phyloP scores from a whole-genome alignment of 2,113 vertebrate species.

The Calypte anna region DNA sequence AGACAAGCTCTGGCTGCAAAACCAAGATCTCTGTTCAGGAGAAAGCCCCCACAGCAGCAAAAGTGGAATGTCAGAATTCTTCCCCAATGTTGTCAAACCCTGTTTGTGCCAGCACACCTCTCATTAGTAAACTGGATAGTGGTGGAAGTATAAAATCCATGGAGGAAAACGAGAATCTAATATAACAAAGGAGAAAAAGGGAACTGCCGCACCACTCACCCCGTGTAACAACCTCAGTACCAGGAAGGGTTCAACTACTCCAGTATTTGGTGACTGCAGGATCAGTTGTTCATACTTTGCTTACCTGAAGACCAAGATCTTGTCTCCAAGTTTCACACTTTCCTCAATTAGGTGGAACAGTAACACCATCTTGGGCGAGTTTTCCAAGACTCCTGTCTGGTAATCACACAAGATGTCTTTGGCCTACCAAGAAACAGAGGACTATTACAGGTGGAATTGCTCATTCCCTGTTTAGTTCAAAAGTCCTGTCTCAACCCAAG shows the following conservation, averaged over 20 bases:
- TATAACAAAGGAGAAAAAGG: not conserved
- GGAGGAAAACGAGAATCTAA: not conserved
- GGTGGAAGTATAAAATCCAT: not conserved
- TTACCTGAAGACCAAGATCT: constrained; percentile 97
- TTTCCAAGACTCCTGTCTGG: constrained; percentile 89
- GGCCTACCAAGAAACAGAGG: constrained; percentile 78
- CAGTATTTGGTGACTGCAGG: not conserved
- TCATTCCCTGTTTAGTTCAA: constrained; percentile 16
- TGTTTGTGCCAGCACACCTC: not conserved
- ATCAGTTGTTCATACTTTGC: not conserved
- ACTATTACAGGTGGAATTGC: constrained; percentile 22
- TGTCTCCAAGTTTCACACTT: constrained; percentile 90
- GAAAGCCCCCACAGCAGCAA: not conserved
- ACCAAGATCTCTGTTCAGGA: constrained; percentile 51
- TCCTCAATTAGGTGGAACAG: constrained; percentile 98
- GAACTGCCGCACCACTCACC: not conserved
- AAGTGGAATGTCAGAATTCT: not conserved
- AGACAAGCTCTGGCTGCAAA: constrained; percentile 93
- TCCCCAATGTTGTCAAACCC: not conserved
- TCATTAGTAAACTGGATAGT: not conserved
- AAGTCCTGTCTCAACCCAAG: not conserved
- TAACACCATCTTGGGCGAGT: constrained; percentile 96
- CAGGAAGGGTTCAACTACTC: not conserved
- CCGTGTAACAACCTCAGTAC: not conserved
- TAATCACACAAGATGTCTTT: constrained; percentile 94